phyloP scores from a whole-genome alignment of 2,888 invertebrate genomes.

The Cataglyphis cursor region DNA sequence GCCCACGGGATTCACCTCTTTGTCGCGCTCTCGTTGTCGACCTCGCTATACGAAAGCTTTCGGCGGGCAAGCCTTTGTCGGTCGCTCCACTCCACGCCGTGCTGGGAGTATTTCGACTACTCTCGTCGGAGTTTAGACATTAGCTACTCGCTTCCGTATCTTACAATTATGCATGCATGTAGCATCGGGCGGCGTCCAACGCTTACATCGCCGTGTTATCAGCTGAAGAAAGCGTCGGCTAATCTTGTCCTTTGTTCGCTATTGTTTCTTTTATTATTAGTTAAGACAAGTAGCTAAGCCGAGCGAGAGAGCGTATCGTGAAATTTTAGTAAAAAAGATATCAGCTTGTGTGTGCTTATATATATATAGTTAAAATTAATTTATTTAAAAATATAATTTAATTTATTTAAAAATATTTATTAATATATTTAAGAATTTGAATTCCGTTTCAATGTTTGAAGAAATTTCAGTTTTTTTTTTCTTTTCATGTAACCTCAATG shows the following conservation, averaged over 20 bases:
- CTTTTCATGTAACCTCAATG: not conserved
- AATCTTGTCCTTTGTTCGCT: constrained; percentile 21
- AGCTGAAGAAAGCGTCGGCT: not conserved
- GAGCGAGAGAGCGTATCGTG: not conserved
- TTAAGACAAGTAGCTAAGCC: not conserved
- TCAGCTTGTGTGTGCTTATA: too few relatives aligned
- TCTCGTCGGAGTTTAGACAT: constrained; percentile 53
- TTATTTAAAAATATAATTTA: not conserved
- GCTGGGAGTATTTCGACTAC: constrained; percentile 45
- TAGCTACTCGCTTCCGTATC: constrained; percentile 42
- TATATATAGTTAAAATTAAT: not conserved
- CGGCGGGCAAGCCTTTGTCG: constrained; percentile 14
- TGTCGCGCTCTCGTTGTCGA: not conserved
- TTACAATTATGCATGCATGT: constrained; percentile 7
- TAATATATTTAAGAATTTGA: not conserved
- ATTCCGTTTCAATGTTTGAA: not conserved
- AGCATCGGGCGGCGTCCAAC: not conserved
- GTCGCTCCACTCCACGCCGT: not conserved
- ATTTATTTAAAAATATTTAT: not conserved
- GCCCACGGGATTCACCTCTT: constrained; percentile 18
- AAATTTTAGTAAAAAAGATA: not conserved
- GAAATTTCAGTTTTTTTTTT: not conserved
- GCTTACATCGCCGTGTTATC: not conserved
- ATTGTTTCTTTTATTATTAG: not conserved
- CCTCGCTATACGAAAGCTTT: constrained; percentile 10